These are phyloP conservation scores for Otus sunia DNA, from an alignment of 2,113 vertebrate genomes.

Conservation along the genomic window DNA sequence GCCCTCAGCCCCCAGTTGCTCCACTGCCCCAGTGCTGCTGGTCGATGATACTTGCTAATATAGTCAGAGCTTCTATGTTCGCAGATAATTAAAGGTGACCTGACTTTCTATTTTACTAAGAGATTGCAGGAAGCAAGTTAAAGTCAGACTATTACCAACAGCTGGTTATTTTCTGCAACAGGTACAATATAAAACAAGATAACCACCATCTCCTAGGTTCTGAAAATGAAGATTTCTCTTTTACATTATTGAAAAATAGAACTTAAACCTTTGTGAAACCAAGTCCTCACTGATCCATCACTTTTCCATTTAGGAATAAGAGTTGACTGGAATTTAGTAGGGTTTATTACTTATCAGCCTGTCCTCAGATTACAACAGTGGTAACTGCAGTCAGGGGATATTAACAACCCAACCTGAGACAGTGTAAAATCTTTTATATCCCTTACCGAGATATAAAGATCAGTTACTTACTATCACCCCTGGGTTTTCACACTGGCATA, in stretches of 20 bases:
- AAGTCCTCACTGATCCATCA: background rate
- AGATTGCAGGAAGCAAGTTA: background rate
- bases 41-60: background rate
- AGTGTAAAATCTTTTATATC: background rate
- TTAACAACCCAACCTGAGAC: background rate
- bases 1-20: background rate
- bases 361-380: background rate
- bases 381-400: background rate
- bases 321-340: background rate
- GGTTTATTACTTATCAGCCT: background rate
- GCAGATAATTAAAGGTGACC: background rate
- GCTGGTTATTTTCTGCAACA: background rate
- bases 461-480: background rate
- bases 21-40: background rate
- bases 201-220: background rate
- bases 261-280: background rate
- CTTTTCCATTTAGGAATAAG: background rate
- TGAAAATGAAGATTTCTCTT: background rate
- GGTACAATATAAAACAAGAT: background rate
- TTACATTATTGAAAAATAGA: background rate
- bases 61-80: background rate
- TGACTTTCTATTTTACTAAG: background rate
- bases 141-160: background rate
- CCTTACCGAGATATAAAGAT: background rate
- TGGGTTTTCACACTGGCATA: background rate